These are phyloP conservation scores for Apodemia hepburni DNA, from an alignment of 2,888 invertebrate species.

Conservation along the genomic window DNA sequence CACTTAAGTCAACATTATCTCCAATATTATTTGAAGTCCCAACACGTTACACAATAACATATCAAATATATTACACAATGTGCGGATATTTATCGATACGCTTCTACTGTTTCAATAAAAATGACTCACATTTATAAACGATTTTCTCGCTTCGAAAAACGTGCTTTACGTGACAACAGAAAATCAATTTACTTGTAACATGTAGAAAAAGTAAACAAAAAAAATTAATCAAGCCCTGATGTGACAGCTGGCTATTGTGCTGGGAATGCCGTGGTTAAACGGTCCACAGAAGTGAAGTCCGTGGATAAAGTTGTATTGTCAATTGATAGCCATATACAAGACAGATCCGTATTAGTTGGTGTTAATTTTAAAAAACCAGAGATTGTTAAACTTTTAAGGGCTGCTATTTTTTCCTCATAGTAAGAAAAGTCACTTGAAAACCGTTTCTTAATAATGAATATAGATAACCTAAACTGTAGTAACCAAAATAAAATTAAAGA, in stretches of 20 bases:
- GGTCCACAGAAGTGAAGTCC: constrained; percentile 58
- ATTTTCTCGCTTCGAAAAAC: constrained; percentile 8
- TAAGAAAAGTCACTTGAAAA: too few species aligned
- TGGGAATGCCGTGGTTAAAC: constrained; percentile 65
- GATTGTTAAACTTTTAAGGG: constrained; percentile 43
- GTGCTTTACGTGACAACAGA: constrained; percentile 1
- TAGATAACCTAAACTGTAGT: too few species aligned
- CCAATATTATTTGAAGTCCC: too few species aligned
- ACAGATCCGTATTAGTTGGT: constrained; percentile 35
- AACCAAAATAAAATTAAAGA: too few species aligned
- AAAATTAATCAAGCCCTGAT: constrained; percentile 74
- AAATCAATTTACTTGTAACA: constrained; percentile 60
- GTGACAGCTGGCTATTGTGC: constrained; percentile 67
- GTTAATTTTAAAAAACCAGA: constrained; percentile 36
- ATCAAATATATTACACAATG: constrained; percentile 2
- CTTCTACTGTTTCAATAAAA: constrained; percentile 2
- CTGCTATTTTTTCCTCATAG: neutral
- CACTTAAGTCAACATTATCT: too few species aligned
- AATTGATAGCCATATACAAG: constrained; percentile 53
- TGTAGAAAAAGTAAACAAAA: constrained; percentile 52
- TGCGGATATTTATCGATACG: neutral
- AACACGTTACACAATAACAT: too few species aligned
- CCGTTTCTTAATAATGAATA: too few species aligned
- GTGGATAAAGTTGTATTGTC: constrained; percentile 65
- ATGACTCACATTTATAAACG: constrained; percentile 7